phyloP scores from a whole-genome alignment of 92 coral and sea anemone species.

The Muricea muricata region DNA sequence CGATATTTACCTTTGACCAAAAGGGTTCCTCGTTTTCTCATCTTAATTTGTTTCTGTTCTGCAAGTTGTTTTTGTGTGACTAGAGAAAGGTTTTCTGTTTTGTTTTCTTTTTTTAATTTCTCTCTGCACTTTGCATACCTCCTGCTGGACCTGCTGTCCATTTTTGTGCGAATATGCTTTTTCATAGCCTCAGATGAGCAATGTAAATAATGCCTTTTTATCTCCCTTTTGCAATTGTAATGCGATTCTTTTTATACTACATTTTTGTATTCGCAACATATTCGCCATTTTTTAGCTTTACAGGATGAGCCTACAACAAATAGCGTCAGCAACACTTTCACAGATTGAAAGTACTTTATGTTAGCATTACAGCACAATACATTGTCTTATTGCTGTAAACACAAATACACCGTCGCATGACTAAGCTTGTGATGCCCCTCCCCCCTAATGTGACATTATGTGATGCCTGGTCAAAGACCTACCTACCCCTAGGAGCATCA shows the following conservation, averaged over 20 bases:
- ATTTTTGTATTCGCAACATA: too few relatives aligned
- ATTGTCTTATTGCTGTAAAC: not conserved
- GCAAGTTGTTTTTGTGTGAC: slow-evolving; percentile 13
- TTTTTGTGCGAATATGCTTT: not conserved
- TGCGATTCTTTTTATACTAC: not conserved
- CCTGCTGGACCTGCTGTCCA: slow-evolving; percentile 1
- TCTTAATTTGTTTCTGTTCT: not conserved
- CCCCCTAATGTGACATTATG: not conserved
- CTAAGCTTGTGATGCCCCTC: not conserved
- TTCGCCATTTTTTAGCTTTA: not conserved
- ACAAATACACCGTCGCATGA: not conserved
- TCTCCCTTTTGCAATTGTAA: not conserved
- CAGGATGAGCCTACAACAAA: not conserved
- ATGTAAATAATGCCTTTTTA: not conserved
- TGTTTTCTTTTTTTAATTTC: slow-evolving; percentile 15
- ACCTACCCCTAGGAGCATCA: not conserved
- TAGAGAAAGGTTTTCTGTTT: not conserved
- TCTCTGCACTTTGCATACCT: not conserved
- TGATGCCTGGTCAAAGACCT: not conserved
- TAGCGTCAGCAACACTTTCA: not conserved
- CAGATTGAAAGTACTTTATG: not conserved
- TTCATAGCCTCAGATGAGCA: not conserved
- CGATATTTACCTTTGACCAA: slow-evolving; percentile 23
- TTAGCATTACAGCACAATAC: not conserved
- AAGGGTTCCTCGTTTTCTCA: slow-evolving; percentile 1